These are phyloP conservation scores for Pangasius mekongensis DNA, from an alignment of 2,797 vertebrate species.

Conservation along the genomic window DNA sequence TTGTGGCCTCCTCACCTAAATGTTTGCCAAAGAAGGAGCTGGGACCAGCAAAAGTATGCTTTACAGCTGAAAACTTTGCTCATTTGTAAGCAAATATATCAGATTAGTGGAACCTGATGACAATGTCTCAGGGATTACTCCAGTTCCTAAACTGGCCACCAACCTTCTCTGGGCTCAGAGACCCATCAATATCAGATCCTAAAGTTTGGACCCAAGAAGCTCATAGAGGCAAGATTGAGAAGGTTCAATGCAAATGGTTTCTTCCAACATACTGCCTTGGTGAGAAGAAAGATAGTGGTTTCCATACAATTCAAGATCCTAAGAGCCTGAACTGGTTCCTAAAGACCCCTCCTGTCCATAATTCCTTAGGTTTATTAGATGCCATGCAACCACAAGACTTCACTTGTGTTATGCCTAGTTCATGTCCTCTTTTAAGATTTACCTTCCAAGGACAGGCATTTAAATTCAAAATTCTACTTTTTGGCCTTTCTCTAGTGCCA, in stretches of 20 bases:
- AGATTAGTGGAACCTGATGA: not conserved
- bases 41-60: not conserved
- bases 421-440: too few species aligned
- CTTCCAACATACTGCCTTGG: not conserved
- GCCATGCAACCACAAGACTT: not conserved
- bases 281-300: not conserved
- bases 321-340: not conserved
- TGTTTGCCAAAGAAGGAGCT: not conserved
- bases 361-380: not conserved
- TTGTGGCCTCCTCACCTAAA: not conserved
- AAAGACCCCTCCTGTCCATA: not conserved
- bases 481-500: not conserved
- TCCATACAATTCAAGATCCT: not conserved
- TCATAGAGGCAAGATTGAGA: not conserved
- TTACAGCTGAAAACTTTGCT: not conserved
- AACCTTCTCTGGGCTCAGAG: not conserved
- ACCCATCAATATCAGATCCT: not conserved
- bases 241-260: not conserved
- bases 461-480: constrained; percentile 1
- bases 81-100: not conserved
- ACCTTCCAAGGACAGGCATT: too few species aligned
- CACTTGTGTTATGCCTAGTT: not conserved
- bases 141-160: not conserved
- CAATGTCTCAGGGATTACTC: not conserved
- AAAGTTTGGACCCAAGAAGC: not conserved